phyloP scores from a whole-genome alignment of 2,888 invertebrate genomes.

The Rhagonycha fulva region DNA sequence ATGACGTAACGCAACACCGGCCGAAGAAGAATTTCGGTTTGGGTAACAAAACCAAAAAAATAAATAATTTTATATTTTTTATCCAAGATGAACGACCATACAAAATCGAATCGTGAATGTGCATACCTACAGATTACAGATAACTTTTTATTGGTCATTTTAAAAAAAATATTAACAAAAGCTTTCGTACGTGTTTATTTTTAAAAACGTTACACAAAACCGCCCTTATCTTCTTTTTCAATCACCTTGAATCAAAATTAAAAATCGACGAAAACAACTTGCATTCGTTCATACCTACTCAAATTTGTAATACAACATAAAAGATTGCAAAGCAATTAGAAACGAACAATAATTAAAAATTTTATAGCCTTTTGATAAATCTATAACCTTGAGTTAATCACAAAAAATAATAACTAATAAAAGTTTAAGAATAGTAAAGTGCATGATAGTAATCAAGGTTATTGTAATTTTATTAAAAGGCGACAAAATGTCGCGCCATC shows the following conservation, averaged over 20 bases:
- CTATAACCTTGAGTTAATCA: slow-evolving; percentile 2
- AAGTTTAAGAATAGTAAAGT: slow-evolving; percentile 1
- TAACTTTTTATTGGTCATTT: not conserved
- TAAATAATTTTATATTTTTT: not conserved
- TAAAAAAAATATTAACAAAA: not conserved
- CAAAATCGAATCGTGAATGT: not conserved
- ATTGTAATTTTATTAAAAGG: not conserved
- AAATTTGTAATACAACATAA: not conserved
- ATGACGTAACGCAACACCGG: no score
- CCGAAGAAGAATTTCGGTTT: not conserved
- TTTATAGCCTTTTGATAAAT: slow-evolving; percentile 1
- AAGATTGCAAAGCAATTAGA: not conserved
- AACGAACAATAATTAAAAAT: not conserved
- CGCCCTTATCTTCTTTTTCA: not conserved
- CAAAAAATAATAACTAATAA: not conserved
- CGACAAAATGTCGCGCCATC: not conserved
- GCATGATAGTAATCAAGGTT: slow-evolving; percentile 1
- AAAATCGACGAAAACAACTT: not conserved
- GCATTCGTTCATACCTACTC: not conserved
- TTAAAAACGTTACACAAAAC: not conserved
- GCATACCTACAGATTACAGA: not conserved
- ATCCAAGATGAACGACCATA: not conserved
- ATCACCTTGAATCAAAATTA: not conserved
- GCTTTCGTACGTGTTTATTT: not conserved
- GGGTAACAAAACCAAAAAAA: not conserved